A percentile compares a stretch with the other conserved stretches of the same genome.
Conservation (phyloP, 2,797 vertebrate genomes). For the Cynodonichthys magdalenae region DNA sequence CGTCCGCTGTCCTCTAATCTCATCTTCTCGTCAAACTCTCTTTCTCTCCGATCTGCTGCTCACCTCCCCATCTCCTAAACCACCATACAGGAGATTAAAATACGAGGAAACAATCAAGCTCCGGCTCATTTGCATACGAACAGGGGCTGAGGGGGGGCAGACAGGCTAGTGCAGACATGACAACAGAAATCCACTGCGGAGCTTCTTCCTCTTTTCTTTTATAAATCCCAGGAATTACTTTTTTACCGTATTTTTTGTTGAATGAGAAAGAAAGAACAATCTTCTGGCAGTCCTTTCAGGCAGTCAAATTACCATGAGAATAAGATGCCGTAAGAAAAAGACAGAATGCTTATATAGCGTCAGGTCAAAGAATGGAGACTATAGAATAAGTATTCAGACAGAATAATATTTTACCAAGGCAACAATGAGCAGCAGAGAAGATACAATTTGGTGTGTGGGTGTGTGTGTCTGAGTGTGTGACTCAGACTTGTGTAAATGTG, state of each 20-base stretch:
- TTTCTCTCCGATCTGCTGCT: conserved; percentile 34
- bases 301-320: conserved; percentile 84
- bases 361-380: conserved; percentile 74
- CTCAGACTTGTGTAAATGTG: not conserved
- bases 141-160: conserved; percentile 45
- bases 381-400: conserved; percentile 75
- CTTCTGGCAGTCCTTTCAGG: conserved; percentile 71
- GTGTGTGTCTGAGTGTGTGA: conserved; percentile 13
- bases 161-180: conserved; percentile 64
- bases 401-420: conserved; percentile 72
- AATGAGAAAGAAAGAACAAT: conserved; percentile 70
- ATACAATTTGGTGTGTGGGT: conserved; percentile 41
- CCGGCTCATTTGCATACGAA: conserved; percentile 83
- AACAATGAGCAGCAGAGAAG: conserved; percentile 75
- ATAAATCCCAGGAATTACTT: conserved; percentile 82
- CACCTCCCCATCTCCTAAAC: conserved; percentile 30
- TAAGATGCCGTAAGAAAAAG: conserved; percentile 69
- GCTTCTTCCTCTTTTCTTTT: conserved; percentile 51
- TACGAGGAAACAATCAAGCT: conserved; percentile 85
- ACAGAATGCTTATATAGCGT: conserved; percentile 74
- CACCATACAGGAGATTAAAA: conserved; percentile 79
- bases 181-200: conserved; percentile 73
- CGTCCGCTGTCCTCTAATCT: conserved; percentile 47
- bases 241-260: conserved; percentile 76
- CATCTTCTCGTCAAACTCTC: conserved; percentile 43